Base-by-base conservation (phyloP, 2,113 vertebrate genomes). In the Macrotis lagotis region DNA sequence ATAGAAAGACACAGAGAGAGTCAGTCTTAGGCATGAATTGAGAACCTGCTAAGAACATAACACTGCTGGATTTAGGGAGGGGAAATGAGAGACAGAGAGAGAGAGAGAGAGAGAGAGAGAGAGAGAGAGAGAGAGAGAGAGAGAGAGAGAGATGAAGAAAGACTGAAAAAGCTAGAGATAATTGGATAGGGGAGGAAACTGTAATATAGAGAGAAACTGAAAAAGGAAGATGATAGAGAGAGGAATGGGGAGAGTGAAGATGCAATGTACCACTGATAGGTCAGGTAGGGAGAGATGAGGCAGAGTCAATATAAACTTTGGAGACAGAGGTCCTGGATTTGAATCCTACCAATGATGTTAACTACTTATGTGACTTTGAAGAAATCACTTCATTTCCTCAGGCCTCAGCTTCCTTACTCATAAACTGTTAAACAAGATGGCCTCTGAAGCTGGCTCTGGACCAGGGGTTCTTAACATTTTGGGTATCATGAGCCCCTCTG, bases 211-310 rank as follows among this genome's bases (percentile, higher is more conserved):
- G 47, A 1, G 3, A 37, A 49, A 16, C 50, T n/a, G 48, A 91
- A 93, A 94, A 44, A 49, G 5, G 48, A 66, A 16, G n/a, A 48
- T 53, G 47, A 83, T 50, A 90, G 25, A 8, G 37, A 51, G 48
- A 74, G 90, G 55, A 50, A 37, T 9, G 22, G 48, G 37, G 49
- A 92, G 44, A 1, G 37, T 14, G n/a, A 1, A 10, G 83, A 9
- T 16, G 89, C 6, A 0, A 16, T 48, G n/a, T 47, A 5, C 16
- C 37, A 44, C 5, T 7, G 16, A 0, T 44, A n/a, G 14, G 6
- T n/a, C 6, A 44, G 6, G 66, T 5, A 44, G 4, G 37, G n/a
- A n/a, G 16, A 83, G 6, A 7, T 44, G 16, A 83, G 6, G 37
- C 37, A 83, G 44, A 22, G n/a, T 22, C 14, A 83, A 5, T n/a